Base-by-base conservation (phyloP, 2,888 invertebrate species). In the Orgyia antiqua region DNA sequence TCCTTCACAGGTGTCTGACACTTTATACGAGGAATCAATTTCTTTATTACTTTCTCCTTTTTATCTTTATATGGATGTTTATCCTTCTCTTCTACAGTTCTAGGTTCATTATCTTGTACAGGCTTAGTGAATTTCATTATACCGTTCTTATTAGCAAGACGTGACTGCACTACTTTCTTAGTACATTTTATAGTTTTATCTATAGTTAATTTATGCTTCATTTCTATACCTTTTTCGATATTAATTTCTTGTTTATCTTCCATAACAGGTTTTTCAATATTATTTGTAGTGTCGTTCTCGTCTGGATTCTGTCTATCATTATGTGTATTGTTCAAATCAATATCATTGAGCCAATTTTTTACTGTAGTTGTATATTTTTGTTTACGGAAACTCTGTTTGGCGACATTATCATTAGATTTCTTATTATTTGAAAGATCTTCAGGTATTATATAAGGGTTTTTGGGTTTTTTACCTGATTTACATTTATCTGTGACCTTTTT, bases 71-170 rank as follows among this genome's bases (percentile, higher is more conserved):
- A 19, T n/a, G 9, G 11, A 13, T 39, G 31, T 25, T 21, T 39
- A 20, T 33, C 21, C 8, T 7, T 8, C 1, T 10, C 5, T 5
- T 29, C 37, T 23, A 8, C 11, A 11, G 19, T 21, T 13, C 29
- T 28, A 7, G 8, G 10, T n/a, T 28, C 24, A 10, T 18, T 9
- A 11, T 29, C 29, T 17, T 34, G 18, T 45, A 58, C 56, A 4
- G 79, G 76, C 36, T 68, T 78, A 11, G 45, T 42, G 38, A 59
- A 84, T 45, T 83, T 84, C 82, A 84, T 80, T 13, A 72, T 41
- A 1, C 83, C 83, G 35, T 58, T 68, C 54, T 71, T 78, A 33
- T 84, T 82, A 2, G 67, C 58, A 28, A 84, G 45, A 40, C 64
- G 64, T 2, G 83, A 49, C 60, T 84, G 84, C 9, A 82, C 39